These are phyloP conservation scores for Cairina moschata DNA, from an alignment of 2,113 vertebrate species.

Conservation along the genomic window DNA sequence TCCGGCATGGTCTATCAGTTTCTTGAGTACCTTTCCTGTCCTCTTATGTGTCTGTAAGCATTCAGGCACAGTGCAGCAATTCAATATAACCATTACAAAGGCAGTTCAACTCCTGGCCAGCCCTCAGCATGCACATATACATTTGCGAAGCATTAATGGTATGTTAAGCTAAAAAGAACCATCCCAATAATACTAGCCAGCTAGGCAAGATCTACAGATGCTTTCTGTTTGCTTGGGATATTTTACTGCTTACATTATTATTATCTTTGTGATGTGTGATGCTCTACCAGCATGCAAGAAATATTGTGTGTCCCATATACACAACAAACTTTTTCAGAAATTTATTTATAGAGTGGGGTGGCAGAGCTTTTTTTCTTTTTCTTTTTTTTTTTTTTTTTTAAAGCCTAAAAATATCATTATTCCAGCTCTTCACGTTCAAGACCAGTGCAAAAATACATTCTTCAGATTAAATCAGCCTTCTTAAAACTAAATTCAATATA, in stretches of 20 bases:
- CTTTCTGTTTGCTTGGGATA: conserved; percentile 71
- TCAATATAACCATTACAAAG: neutral
- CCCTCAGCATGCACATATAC: conserved; percentile 14
- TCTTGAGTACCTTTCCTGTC: neutral
- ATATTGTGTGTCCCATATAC: conserved; percentile 30
- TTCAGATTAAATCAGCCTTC: conserved; percentile 58
- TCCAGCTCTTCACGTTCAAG: conserved; percentile 46
- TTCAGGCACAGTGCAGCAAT: conserved; percentile 3
- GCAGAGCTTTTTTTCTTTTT: neutral
- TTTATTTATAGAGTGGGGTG: conserved; percentile 48
- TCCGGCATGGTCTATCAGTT: conserved; percentile 15
- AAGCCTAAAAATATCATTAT: conserved; percentile 52
- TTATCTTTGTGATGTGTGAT: conserved; percentile 37
- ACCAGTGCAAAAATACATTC: conserved; percentile 55
- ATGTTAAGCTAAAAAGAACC: conserved; percentile 15
- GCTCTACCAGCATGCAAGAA: conserved; percentile 39
- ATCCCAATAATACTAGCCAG: conserved; percentile 15
- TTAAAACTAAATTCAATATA: conserved; percentile 68
- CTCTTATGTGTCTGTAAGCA: neutral
- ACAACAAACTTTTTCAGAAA: neutral
- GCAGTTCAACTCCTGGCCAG: neutral
- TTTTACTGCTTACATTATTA: conserved; percentile 69
- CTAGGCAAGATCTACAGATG: conserved; percentile 68
- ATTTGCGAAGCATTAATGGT: conserved; percentile 15
- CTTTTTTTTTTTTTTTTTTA: conserved; percentile 4